These are phyloP conservation scores for Panthera tigris DNA, from an alignment of 2,113 vertebrate species.

Conservation along the genomic window DNA sequence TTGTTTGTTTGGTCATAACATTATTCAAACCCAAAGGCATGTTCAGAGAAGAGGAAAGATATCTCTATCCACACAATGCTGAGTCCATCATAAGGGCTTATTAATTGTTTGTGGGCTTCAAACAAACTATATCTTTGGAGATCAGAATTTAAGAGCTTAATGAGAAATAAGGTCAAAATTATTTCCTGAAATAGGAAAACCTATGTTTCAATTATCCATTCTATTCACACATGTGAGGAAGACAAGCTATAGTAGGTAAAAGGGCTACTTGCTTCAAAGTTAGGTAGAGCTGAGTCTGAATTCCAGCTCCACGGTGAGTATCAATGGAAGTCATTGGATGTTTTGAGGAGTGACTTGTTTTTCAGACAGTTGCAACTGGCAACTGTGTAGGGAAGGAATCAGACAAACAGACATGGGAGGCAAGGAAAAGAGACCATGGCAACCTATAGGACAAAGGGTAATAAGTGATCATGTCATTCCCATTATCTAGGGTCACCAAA, in stretches of 20 bases:
- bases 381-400: neutral
- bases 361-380: neutral
- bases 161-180: neutral
- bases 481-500: neutral
- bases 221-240: neutral
- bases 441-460: neutral
- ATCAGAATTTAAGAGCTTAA: neutral
- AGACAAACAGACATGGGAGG: neutral
- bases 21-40: conserved; percentile 10
- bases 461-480: neutral
- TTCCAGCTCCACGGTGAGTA: neutral
- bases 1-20: neutral
- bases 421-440: neutral
- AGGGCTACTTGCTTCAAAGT: neutral
- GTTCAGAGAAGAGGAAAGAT: neutral
- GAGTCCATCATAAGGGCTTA: neutral
- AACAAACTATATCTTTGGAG: neutral
- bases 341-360: neutral
- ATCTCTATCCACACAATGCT: neutral
- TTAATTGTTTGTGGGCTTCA: neutral
- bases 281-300: neutral
- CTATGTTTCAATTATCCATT: neutral
- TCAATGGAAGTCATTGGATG: neutral
- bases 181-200: neutral
- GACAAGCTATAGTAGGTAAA: neutral